A percentile compares a stretch with the other conserved stretches of the same genome.
phyloP scores from a whole-genome alignment of 1,140 invertebrate species.

The Ptiloglossa arizonensis region DNA sequence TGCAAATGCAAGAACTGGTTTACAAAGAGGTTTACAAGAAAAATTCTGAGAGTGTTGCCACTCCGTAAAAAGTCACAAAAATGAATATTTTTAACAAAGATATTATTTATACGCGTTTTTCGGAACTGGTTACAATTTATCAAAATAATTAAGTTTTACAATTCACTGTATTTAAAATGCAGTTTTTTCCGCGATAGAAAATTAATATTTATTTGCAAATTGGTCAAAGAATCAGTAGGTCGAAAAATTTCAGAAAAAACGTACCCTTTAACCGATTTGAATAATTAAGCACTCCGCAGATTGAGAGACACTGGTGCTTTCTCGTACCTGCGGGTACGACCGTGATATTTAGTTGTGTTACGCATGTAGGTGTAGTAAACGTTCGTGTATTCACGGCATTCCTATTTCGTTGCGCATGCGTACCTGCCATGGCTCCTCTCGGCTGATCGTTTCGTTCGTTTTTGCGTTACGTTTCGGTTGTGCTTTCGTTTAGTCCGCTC shows the following conservation, averaged over 20 bases:
- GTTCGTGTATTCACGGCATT: slow-evolving; percentile 46
- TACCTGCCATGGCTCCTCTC: slow-evolving; percentile 45
- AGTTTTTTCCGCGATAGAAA: background rate
- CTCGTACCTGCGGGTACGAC: slow-evolving; percentile 68
- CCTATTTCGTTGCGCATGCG: slow-evolving; percentile 65
- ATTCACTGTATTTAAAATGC: background rate
- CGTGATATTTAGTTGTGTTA: slow-evolving; percentile 50
- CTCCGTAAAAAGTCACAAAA: slow-evolving; percentile 14
- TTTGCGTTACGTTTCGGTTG: slow-evolving; percentile 51
- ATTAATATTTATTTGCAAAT: background rate
- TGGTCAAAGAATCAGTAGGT: background rate
- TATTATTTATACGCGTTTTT: slow-evolving; percentile 4
- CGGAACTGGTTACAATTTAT: background rate
- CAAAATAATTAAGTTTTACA: no score
- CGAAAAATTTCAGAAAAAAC: background rate
- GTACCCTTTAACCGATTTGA: background rate
- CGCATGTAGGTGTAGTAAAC: slow-evolving; percentile 43
- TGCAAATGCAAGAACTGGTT: slow-evolving; percentile 80
- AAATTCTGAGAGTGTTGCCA: slow-evolving; percentile 40
- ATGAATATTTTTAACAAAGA: slow-evolving; percentile 32
- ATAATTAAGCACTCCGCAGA: background rate
- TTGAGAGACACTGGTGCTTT: slow-evolving; percentile 73
- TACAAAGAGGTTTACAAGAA: slow-evolving; percentile 80
- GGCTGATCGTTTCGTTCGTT: slow-evolving; percentile 55
- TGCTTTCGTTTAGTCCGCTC: slow-evolving; percentile 47